Conservation (phyloP, 2,113 vertebrate species). For the Cariama cristata region DNA sequence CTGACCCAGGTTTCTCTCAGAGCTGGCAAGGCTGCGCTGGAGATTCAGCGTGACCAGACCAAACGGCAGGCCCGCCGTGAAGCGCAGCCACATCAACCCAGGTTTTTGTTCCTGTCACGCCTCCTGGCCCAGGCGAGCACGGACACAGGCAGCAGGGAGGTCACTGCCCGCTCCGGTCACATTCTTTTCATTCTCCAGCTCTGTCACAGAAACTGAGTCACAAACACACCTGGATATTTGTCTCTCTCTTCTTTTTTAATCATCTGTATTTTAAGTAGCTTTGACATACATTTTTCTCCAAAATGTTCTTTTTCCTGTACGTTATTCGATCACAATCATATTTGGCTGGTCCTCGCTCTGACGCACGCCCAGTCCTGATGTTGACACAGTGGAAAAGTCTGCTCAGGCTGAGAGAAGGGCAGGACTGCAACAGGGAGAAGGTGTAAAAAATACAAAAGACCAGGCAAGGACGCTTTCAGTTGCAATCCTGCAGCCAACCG, state of each 20-base stretch:
- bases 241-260: slow-evolving; percentile 45
- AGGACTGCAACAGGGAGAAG: not conserved
- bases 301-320: slow-evolving; percentile 2
- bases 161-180: not conserved
- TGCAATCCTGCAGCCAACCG: not conserved
- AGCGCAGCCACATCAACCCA: rapidly evolving
- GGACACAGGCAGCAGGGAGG: not conserved
- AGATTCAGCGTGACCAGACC: no score
- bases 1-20: not conserved
- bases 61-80: no score
- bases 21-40: not conserved
- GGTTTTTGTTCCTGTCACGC: rapidly evolving
- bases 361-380: not conserved
- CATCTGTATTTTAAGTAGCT: slow-evolving; percentile 73
- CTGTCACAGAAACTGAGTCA: slow-evolving; percentile 11
- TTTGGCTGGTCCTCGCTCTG: slow-evolving; percentile 40
- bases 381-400: not conserved
- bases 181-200: slow-evolving; percentile 14
- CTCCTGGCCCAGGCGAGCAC: not conserved
- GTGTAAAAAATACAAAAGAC: not conserved
- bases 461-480: not conserved
- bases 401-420: not conserved
- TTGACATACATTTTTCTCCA: slow-evolving; percentile 58
- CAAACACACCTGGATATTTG: slow-evolving; percentile 39
- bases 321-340: not conserved